These are phyloP conservation scores for Balaeniceps rex DNA, from an alignment of 2,113 vertebrate species.

Conservation along the genomic window DNA sequence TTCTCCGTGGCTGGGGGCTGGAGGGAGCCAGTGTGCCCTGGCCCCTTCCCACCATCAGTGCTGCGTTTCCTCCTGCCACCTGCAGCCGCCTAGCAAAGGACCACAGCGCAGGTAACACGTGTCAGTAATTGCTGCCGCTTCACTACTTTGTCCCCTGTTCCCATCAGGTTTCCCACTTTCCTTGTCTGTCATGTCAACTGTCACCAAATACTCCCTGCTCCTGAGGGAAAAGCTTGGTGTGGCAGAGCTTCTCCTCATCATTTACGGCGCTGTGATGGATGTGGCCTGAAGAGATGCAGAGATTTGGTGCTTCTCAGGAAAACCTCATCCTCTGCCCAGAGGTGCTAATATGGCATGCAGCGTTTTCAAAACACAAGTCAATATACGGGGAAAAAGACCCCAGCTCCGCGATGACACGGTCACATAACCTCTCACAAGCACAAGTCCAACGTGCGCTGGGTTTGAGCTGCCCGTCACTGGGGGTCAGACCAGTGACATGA, in stretches of 20 bases:
- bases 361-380: neutral
- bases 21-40: neutral
- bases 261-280: accelerated
- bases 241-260: neutral
- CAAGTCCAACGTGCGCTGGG: accelerated
- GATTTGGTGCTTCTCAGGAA: neutral
- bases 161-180: neutral
- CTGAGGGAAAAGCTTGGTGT: neutral
- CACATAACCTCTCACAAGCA: neutral
- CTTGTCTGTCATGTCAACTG: neutral
- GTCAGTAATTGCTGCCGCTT: neutral
- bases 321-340: neutral
- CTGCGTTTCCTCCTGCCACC: neutral
- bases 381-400: accelerated
- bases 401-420: accelerated
- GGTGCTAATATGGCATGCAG: neutral
- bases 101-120: neutral
- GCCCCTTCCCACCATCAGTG: neutral
- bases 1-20: neutral
- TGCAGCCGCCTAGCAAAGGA: neutral
- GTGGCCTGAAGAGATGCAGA: neutral
- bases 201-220: neutral
- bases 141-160: neutral
- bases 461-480: neutral
- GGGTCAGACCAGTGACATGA: accelerated